Conservation (phyloP, 2,888 invertebrate genomes). For the Drosophila fungiperda region DNA sequence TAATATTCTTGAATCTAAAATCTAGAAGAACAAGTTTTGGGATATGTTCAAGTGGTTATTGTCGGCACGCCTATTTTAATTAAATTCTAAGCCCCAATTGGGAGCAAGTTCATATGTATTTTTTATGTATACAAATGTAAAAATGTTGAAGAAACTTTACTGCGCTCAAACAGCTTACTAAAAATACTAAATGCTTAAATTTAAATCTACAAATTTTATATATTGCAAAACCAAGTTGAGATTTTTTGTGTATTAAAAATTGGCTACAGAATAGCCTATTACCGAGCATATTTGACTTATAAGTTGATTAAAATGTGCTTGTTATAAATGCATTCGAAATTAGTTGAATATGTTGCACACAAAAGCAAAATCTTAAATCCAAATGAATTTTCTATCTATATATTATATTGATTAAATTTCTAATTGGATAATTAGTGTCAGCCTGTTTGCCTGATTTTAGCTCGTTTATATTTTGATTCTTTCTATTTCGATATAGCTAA, state of each 20-base stretch:
- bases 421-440: neutral
- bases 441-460: neutral
- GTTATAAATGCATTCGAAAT: neutral
- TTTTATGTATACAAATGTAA: neutral
- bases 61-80: slow-evolving; percentile 32
- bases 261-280: neutral
- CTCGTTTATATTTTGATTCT: neutral
- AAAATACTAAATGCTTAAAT: neutral
- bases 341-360: slow-evolving; percentile 3
- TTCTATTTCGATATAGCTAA: neutral
- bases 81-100: slow-evolving; percentile 28
- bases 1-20: slow-evolving; percentile 12
- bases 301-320: neutral
- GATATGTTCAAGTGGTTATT: slow-evolving; percentile 2
- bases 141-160: neutral
- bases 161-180: neutral
- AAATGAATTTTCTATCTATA: neutral
- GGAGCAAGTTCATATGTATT: slow-evolving; percentile 1
- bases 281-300: neutral
- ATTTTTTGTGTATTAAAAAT: neutral
- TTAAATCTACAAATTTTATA: neutral
- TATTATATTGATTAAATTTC: neutral
- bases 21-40: slow-evolving; percentile 8
- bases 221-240: neutral
- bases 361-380: neutral